phyloP scores from a whole-genome alignment of 2,888 invertebrate species.

The Parnassius orleans region DNA sequence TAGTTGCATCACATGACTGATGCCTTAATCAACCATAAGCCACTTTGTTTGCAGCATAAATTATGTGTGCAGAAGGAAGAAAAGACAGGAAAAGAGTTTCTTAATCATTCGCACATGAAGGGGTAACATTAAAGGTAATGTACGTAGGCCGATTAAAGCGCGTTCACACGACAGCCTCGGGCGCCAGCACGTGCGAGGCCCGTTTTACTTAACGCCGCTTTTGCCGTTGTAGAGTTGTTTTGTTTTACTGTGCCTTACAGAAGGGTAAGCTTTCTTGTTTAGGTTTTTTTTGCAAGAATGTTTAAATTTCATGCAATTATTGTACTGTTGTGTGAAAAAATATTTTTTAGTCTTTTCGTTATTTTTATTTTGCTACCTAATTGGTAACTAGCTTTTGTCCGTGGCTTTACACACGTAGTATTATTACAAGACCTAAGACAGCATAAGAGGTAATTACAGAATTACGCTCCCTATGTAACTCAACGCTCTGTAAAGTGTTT shows the following conservation, averaged over 20 bases:
- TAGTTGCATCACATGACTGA: not conserved
- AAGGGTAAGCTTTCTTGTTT: conserved; percentile 20
- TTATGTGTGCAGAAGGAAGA: not conserved
- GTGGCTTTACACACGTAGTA: no score
- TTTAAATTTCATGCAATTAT: no score
- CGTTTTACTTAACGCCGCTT: conserved; percentile 31
- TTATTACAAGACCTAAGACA: no score
- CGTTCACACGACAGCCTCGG: conserved; percentile 50
- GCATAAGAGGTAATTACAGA: no score
- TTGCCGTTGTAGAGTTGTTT: conserved; percentile 28
- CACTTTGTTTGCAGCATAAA: conserved; percentile 4
- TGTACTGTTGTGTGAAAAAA: no score
- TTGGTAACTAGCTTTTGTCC: no score
- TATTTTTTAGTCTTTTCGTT: no score
- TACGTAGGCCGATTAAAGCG: conserved; percentile 41
- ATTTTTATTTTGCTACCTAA: no score
- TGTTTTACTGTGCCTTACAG: conserved; percentile 26
- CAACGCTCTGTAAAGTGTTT: no score
- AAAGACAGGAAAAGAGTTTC: conserved; percentile 7
- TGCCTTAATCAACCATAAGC: not conserved
- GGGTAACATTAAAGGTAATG: conserved; percentile 21
- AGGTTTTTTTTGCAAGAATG: conserved; percentile 7
- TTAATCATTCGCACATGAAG: conserved; percentile 23
- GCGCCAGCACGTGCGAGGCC: conserved; percentile 37
- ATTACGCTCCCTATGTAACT: no score